Conservation (phyloP, 2,888 invertebrate genomes). For the Buathra laborator region DNA sequence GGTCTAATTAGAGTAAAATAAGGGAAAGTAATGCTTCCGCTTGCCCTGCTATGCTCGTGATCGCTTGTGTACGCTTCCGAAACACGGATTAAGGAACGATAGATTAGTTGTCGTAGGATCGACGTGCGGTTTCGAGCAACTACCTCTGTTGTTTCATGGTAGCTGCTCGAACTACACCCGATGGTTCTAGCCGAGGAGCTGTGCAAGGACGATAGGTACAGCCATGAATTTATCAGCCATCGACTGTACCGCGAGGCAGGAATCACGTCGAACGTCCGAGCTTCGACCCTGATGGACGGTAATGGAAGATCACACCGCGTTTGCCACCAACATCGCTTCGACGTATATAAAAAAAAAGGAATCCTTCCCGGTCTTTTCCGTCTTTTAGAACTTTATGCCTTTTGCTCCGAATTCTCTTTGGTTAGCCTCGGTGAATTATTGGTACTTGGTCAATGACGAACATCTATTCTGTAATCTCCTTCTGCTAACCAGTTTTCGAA, state of each 20-base stretch:
- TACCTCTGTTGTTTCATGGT: conserved; percentile 1
- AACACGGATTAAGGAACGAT: conserved; percentile 18
- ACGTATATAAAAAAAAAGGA: neutral
- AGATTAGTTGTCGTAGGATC: conserved; percentile 37
- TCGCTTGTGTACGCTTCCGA: neutral
- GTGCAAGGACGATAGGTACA: conserved; percentile 38
- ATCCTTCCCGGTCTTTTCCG: conserved; percentile 5
- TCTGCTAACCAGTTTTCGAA: neutral
- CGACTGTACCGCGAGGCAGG: neutral
- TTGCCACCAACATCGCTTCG: conserved; percentile 22
- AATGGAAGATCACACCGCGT: conserved; percentile 56
- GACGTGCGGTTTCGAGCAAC: conserved; percentile 46
- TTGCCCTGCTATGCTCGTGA: neutral
- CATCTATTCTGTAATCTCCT: neutral
- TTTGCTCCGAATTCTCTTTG: neutral
- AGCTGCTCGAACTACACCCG: conserved; percentile 21
- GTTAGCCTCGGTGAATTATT: conserved; percentile 13
- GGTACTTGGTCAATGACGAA: conserved; percentile 29
- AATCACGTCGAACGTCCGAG: conserved; percentile 52
- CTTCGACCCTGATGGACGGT: conserved; percentile 56
- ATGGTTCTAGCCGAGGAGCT: conserved; percentile 27
- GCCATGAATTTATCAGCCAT: conserved; percentile 51
- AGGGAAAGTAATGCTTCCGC: neutral
- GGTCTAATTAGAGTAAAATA: neutral
- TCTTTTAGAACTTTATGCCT: conserved; percentile 8